Evolutionary conservation across 2,113 vertebrate species (phyloP).

Genomic region (Aptenodytes patagonicus): DNA sequence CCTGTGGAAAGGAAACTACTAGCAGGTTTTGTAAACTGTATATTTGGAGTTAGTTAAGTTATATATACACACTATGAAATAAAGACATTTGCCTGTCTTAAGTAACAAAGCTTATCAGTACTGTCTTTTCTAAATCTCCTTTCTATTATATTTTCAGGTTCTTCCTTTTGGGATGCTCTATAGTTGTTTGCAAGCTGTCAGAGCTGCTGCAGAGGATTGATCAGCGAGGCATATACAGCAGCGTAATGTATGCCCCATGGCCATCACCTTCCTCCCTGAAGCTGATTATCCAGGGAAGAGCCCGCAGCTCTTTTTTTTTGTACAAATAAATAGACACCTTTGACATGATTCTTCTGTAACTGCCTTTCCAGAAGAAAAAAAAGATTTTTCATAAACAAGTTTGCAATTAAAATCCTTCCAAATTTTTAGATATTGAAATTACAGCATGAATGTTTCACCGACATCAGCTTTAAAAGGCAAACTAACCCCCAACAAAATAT

Average conservation of each 20-base stretch:
- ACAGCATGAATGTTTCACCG: background rate
- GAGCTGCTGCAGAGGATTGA: background rate
- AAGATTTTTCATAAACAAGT: background rate
- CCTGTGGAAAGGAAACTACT: background rate
- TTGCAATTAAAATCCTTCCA: background rate
- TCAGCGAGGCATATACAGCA: background rate
- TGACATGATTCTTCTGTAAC: background rate
- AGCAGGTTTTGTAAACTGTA: background rate
- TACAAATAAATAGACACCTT: background rate
- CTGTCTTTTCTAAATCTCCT: background rate
- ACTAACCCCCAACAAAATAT: background rate
- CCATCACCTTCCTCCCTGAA: background rate
- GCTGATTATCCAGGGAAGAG: background rate
- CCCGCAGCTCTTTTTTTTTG: background rate
- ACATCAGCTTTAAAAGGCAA: background rate
- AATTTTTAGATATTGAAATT: background rate
- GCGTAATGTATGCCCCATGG: fast-evolving
- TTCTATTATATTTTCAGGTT: background rate
- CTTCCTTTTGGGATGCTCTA: background rate
- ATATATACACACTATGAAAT: background rate
- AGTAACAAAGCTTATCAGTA: background rate
- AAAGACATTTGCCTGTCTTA: background rate
- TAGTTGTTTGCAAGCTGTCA: background rate
- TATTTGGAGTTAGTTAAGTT: background rate
- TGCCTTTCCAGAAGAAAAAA: background rate